A percentile compares a stretch with the other conserved stretches of the same genome.
Conservation (phyloP, 2,888 invertebrate genomes). For the Venusia cambrica region DNA sequence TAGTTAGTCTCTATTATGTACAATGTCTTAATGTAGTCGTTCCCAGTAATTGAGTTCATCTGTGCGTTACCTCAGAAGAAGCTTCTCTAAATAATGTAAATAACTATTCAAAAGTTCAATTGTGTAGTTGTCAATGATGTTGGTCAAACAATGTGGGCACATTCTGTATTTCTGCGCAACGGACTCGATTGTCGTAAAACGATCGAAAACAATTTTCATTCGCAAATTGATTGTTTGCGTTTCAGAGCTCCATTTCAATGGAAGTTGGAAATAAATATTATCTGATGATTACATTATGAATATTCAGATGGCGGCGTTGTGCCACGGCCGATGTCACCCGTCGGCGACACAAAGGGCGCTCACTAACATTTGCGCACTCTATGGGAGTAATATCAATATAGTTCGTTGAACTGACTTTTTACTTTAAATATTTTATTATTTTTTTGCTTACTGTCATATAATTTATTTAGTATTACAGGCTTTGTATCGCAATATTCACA, state of each 20-base stretch:
- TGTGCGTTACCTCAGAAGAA: too few species aligned
- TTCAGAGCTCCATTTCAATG: conserved; percentile 4
- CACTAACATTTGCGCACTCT: background rate
- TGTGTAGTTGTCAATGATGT: too few species aligned
- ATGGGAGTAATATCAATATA: conserved; percentile 2
- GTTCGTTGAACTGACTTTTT: too few species aligned
- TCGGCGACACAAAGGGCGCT: conserved; percentile 11
- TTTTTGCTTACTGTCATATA: too few species aligned
- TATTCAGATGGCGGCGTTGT: conserved; percentile 18
- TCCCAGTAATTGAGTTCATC: too few species aligned
- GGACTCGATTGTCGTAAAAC: conserved; percentile 2
- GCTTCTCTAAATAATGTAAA: too few species aligned
- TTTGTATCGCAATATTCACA: too few species aligned
- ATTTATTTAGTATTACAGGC: too few species aligned
- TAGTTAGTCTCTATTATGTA: too few species aligned
- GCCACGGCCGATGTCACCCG: conserved; percentile 6
- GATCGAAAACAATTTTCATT: conserved; percentile 7
- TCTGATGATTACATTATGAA: conserved; percentile 21
- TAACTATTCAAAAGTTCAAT: too few species aligned
- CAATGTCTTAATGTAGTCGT: too few species aligned
- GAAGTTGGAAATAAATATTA: conserved; percentile 17
- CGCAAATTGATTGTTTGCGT: conserved; percentile 14
- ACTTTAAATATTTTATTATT: too few species aligned
- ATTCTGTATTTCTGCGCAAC: background rate
- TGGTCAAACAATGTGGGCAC: background rate